Evolutionary conservation across 2,113 vertebrate genomes (phyloP).

Genomic region (Corythaixoides concolor): DNA sequence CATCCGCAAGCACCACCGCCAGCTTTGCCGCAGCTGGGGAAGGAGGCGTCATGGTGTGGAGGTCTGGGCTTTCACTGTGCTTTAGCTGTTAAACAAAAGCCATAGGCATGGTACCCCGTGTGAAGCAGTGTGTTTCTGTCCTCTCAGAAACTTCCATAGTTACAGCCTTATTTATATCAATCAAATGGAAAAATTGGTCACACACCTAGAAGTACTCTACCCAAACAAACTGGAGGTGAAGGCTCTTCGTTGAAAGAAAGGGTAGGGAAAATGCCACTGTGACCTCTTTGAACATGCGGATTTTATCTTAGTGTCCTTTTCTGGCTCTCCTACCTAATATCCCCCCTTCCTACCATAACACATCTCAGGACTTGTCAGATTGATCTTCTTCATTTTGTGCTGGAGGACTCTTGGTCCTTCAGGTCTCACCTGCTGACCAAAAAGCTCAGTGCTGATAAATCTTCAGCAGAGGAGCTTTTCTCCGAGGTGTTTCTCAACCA

Average conservation of each 20-base stretch:
- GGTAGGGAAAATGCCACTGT: background rate
- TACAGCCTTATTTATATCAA: background rate
- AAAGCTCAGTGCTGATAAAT: background rate
- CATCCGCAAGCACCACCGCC: background rate
- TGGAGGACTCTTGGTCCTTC: background rate
- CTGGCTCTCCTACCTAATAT: background rate
- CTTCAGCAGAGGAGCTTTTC: background rate
- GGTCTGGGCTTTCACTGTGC: background rate
- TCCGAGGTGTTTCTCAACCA: background rate
- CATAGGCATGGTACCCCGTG: rapidly evolving
- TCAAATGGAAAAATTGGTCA: background rate
- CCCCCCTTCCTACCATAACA: background rate
- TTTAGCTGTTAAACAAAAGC: background rate
- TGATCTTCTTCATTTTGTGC: background rate
- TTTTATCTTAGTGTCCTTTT: background rate
- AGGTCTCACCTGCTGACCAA: background rate
- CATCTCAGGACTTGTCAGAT: background rate
- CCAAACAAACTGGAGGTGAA: background rate
- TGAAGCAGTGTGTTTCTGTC: background rate
- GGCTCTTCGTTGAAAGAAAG: background rate
- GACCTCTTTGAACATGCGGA: background rate
- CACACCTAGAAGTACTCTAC: background rate
- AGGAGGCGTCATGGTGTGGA: rapidly evolving
- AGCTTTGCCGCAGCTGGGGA: background rate
- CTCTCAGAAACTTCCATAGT: background rate